These are phyloP conservation scores for Pyxicephalus adspersus DNA, from an alignment of 2,113 vertebrate genomes.

Conservation along the genomic window DNA sequence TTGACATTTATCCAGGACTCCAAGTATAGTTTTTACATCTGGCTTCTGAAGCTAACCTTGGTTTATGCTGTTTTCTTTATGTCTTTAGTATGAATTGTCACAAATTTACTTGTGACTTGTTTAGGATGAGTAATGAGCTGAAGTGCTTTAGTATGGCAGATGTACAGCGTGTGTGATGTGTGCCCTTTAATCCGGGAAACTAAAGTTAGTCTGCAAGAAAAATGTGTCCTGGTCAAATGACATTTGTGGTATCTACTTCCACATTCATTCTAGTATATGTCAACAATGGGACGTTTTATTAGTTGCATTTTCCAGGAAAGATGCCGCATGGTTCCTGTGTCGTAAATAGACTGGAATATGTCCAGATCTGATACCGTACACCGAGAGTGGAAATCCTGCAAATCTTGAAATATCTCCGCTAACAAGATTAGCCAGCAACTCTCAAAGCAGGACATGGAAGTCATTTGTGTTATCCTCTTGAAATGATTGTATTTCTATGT, in stretches of 20 bases:
- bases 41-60: too few relatives aligned
- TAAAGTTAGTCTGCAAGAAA: conserved; percentile 33
- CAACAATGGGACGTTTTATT: background rate
- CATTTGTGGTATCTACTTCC: conserved; percentile 21
- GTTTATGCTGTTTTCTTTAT: too few relatives aligned
- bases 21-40: too few relatives aligned
- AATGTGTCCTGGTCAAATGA: conserved; percentile 12
- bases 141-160: background rate
- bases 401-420: conserved; percentile 13
- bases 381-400: conserved; percentile 15
- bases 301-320: conserved; percentile 49
- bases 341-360: conserved; percentile 58
- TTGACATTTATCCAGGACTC: too few relatives aligned
- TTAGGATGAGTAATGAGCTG: background rate
- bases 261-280: background rate
- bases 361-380: conserved; percentile 27
- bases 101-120: background rate
- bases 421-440: conserved; percentile 43
- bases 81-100: too few relatives aligned
- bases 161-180: background rate
- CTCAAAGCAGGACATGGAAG: conserved; percentile 37
- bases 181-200: conserved; percentile 1
- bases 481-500: conserved; percentile 24
- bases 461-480: conserved; percentile 43
- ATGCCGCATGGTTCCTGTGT: conserved; percentile 18